Evolutionary conservation across 2,797 vertebrate genomes (phyloP).

Genomic region (Lerista edwardsae): DNA sequence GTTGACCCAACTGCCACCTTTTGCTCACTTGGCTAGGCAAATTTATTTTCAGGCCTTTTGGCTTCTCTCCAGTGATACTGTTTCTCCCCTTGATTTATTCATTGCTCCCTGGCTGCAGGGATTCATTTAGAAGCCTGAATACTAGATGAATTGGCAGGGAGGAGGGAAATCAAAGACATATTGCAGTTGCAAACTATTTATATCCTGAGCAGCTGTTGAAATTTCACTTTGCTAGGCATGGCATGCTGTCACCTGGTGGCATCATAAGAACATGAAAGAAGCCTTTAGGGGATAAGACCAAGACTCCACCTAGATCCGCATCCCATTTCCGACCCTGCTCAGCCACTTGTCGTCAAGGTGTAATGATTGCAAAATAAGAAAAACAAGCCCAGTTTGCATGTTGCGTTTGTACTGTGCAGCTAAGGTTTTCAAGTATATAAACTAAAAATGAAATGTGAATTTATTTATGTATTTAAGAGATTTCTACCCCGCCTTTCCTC

Average conservation of each 20-base stretch:
- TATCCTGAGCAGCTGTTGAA: not conserved
- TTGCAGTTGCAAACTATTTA: not conserved
- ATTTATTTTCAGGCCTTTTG: conserved; percentile 20
- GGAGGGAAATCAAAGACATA: not conserved
- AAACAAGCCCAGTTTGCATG: not conserved
- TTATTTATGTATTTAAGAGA: too few relatives aligned
- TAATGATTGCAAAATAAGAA: not conserved
- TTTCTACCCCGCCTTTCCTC: too few relatives aligned
- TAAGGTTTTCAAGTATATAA: too few relatives aligned
- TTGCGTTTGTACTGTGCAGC: not conserved
- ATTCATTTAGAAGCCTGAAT: conserved; percentile 7
- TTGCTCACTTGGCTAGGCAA: conserved; percentile 20
- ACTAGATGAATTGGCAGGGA: not conserved
- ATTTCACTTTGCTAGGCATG: not conserved
- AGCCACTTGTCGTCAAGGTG: not conserved
- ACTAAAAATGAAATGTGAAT: not conserved
- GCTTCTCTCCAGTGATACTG: not conserved
- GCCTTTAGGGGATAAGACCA: not conserved
- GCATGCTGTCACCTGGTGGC: not conserved
- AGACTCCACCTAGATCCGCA: not conserved
- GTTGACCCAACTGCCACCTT: not conserved
- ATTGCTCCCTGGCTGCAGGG: conserved; percentile 9
- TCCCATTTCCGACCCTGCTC: not conserved
- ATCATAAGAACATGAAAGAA: not conserved
- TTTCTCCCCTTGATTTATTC: conserved; percentile 17